Evolutionary conservation across 2,113 vertebrate species (phyloP).

Genomic region (Dicaeum eximium): DNA sequence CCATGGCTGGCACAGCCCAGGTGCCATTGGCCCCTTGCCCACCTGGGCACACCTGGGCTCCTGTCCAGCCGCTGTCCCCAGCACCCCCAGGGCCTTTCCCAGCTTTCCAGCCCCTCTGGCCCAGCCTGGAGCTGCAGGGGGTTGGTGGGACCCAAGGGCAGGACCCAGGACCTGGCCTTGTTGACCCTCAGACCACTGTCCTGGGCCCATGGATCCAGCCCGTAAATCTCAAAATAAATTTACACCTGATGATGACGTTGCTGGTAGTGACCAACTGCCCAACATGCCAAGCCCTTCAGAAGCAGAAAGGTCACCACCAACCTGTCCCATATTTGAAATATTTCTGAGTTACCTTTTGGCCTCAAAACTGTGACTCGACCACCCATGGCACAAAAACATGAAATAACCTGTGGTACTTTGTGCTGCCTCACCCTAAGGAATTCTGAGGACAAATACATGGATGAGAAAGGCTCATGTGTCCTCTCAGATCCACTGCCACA

Average conservation of each 20-base stretch:
- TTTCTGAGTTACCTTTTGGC: background rate
- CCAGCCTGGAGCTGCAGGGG: background rate
- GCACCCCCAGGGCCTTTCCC: background rate
- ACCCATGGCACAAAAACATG: background rate
- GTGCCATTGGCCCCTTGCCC: background rate
- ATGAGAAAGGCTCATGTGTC: background rate
- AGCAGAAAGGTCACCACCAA: background rate
- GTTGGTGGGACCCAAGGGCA: background rate
- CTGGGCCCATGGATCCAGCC: background rate
- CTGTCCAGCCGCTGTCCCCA: background rate
- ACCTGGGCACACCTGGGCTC: background rate
- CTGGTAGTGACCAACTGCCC: background rate
- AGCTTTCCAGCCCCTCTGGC: background rate
- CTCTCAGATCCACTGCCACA: background rate
- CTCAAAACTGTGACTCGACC: background rate
- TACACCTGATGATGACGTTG: background rate
- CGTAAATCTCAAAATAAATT: background rate
- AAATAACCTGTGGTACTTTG: background rate
- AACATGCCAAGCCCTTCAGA: background rate
- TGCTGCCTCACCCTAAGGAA: background rate
- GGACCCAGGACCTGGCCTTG: background rate
- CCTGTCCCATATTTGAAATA: background rate
- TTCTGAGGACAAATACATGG: background rate
- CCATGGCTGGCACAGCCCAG: background rate
- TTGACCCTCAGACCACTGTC: accelerated